Percentiles rank a stretch among this genome's conserved stretches.
These are phyloP conservation scores for Linepithema humile DNA, from an alignment of 1,140 invertebrate genomes.

Conservation along the genomic window DNA sequence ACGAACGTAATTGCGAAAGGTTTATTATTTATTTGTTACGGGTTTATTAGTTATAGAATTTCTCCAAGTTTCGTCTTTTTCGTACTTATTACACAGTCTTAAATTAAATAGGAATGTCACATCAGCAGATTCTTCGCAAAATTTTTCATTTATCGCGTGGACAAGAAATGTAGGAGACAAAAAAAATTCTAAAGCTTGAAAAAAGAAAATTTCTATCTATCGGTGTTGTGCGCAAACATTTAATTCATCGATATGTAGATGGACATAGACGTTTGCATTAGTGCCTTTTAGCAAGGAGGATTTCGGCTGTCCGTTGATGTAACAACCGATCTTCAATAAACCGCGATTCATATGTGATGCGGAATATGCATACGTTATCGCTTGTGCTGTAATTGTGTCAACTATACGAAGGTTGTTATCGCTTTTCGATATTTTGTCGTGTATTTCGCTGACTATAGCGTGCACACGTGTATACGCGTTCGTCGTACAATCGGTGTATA, in stretches of 20 bases:
- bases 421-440: constrained; percentile 67
- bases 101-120: not conserved
- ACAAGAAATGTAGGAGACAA: not conserved
- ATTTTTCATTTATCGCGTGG: not conserved
- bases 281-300: not conserved
- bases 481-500: not conserved
- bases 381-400: constrained; percentile 63
- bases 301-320: not conserved
- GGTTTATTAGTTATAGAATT: not conserved
- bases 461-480: not conserved
- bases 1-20: not conserved
- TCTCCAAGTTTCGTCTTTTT: not conserved
- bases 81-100: not conserved
- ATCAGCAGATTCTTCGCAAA: not conserved
- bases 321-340: constrained; percentile 59
- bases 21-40: not conserved
- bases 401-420: constrained; percentile 59
- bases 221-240: not conserved
- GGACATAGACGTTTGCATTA: not conserved
- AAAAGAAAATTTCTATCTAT: not conserved
- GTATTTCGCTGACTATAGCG: not conserved
- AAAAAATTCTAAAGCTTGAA: not conserved
- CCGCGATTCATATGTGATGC: constrained; percentile 9
- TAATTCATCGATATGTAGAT: not conserved
- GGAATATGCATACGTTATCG: constrained; percentile 36